phyloP scores from a whole-genome alignment of 2,888 invertebrate genomes.

The Globia sparganii region DNA sequence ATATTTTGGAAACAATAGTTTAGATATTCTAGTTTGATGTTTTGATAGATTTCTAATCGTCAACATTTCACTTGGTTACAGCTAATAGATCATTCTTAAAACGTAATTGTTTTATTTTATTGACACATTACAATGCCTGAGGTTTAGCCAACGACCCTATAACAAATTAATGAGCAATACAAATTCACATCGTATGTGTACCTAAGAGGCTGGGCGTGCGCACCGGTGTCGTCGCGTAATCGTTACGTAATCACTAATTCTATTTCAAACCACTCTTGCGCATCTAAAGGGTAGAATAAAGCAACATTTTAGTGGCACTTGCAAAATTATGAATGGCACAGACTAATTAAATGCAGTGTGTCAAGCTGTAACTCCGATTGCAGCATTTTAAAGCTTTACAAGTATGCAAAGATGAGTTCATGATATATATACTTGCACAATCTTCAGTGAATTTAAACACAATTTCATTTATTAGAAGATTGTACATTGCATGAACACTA shows the following conservation, averaged over 20 bases:
- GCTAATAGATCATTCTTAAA: neutral
- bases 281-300: slow-evolving; percentile 59
- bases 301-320: slow-evolving; percentile 39
- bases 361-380: neutral
- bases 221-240: slow-evolving; percentile 63
- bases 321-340: slow-evolving; percentile 18
- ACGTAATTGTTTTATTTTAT: slow-evolving; percentile 22
- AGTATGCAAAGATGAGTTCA: neutral
- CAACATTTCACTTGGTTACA: neutral
- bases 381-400: slow-evolving; percentile 2
- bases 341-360: slow-evolving; percentile 9
- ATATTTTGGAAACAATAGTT: neutral
- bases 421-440: neutral
- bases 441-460: neutral
- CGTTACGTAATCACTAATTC: slow-evolving; percentile 70
- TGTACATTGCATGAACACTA: neutral
- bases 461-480: neutral
- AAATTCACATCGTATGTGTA: slow-evolving; percentile 57
- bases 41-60: slow-evolving; percentile 1
- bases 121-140: slow-evolving; percentile 40
- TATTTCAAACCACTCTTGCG: slow-evolving; percentile 60
- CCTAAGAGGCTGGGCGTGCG: slow-evolving; percentile 57
- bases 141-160: slow-evolving; percentile 38
- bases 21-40: neutral
- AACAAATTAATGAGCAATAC: slow-evolving; percentile 60